Evolutionary conservation across 1,140 invertebrate genomes (phyloP), one percentile per base, ranked within the genome.

Genomic region (Lasioglossum albipes): DNA sequence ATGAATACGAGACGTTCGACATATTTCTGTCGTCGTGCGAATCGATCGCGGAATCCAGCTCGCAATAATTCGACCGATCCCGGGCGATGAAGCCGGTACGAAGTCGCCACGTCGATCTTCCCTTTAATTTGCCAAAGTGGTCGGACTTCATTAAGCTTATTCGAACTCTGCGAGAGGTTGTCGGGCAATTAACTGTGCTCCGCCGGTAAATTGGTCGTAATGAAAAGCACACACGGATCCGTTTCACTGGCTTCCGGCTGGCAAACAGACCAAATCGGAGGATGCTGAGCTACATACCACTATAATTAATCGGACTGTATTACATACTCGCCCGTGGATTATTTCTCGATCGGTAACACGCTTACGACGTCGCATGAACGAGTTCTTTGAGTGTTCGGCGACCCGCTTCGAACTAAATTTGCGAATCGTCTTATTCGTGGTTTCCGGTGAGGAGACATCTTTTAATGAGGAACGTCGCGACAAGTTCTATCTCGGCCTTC

Each of bases 231-330:
- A 7, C 41, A 7, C 13, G n/a, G 61, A 7, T 9, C 22, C 22
- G 10, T 61, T 45, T 18, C 4, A 16, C 16, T 9, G 7, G 64
- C 42, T 57, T 65, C 68, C 27, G 16, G 4, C 18, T 9, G 10
- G 45, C 12, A 79, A 79, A 79, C 69, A 79, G 76, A 79, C 76
- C 76, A 79, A 72, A 45, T 42, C 70, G 41, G 16, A 42, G 16
- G 68, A 79, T 64, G 62, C 71, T n/a, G 68, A 31, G 49, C 41
- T 22, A 31, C n/a, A 27, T 16, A 45, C 54, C 31, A 49, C 16
- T 16, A 7, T 52, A 68, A 41, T 42, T 27, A 45, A n/a, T 20
- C 16, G 18, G 27, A 18, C 36, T n/a, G n/a, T n/a, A 20, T n/a
- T 9, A 59, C 57, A 59, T 49, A 12, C 52, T 16, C 52, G 49